Evolutionary conservation across 2,113 vertebrate genomes (phyloP), one percentile per base, ranked within the genome.

Genomic region (Dicerorhinus sumatrensis): DNA sequence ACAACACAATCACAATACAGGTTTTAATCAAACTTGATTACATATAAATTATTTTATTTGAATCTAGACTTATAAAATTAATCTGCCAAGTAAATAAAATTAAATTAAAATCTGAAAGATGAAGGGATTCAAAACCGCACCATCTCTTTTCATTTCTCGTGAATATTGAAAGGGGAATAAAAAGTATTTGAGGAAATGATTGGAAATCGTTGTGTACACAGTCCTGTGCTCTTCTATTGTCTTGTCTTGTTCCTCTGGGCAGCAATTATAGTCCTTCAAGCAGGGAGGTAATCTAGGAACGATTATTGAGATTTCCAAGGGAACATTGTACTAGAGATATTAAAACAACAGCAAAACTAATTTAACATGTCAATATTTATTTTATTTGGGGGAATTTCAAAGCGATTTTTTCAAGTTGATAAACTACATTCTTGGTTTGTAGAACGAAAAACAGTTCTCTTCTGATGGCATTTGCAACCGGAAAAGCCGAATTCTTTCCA

Each of bases 21-120:
- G 86, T 81, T 89, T 96, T 94, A 85, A 92, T 97, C 54, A 73
- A 76, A 89, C 36, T 76, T 95, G 83, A 91, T 62, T 69, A 89
- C 67, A 69, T 73, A 60, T 18, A 76, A 91, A 86, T 94, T 95
- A 79, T 92, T 92, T 77, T 58, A 85, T 86, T 88, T 79, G 70
- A 92, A 83, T 60, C 21, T 21, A 56, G 29, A 5, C 63, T 87
- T 95, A 92, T 51, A 67, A 72, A 72, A 39, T 92, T 39, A 67
- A 62, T 65, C 42, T 73, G 67, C 54, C 72, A 95, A 92, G 67
- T 69, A 92, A 73, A 93, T 84, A 18, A 86, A 94, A 60, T 76
- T 56, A 69, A 96, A 89, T 94, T 72, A 76, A 96, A 93, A 83
- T 63, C n/a, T 69, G 42, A 93, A 73, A 33, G 5, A 69, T 18